These are phyloP conservation scores for Takifugu flavidus DNA, from an alignment of 2,113 vertebrate species.

Conservation along the genomic window DNA sequence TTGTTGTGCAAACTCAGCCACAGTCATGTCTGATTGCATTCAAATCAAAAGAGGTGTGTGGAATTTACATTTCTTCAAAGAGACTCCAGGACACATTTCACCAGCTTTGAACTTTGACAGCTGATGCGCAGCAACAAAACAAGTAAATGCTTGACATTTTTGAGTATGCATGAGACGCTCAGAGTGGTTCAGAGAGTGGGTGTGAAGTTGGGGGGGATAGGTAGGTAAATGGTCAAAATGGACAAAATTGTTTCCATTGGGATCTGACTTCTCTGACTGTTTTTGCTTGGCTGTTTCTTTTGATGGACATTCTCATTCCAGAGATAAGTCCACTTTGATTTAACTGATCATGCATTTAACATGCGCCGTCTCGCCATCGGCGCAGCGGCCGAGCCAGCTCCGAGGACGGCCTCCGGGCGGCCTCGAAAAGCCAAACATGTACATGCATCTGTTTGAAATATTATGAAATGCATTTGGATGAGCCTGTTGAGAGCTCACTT, in stretches of 20 bases:
- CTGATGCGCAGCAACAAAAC: conserved; percentile 54
- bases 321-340: conserved; percentile 26
- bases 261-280: too few relatives aligned
- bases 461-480: conserved; percentile 17
- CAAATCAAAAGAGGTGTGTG: conserved; percentile 49
- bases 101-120: conserved; percentile 70
- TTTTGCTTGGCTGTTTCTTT: neutral
- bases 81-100: conserved; percentile 52
- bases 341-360: conserved; percentile 58
- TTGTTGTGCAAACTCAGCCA: conserved; percentile 59
- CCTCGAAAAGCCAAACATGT: conserved; percentile 37
- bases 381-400: conserved; percentile 3
- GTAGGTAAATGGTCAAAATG: too few relatives aligned
- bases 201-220: neutral
- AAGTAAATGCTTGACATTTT: conserved; percentile 47
- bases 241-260: too few relatives aligned
- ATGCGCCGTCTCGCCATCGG: conserved; percentile 30
- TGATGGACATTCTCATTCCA: conserved; percentile 47
- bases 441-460: conserved; percentile 28
- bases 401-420: neutral
- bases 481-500: conserved; percentile 18
- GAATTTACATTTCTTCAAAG: conserved; percentile 68
- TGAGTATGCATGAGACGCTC: conserved; percentile 59
- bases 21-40: conserved; percentile 61
- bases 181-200: conserved; percentile 8